Base-by-base conservation (phyloP, 2,113 vertebrate genomes). In the Electrona antarctica region DNA sequence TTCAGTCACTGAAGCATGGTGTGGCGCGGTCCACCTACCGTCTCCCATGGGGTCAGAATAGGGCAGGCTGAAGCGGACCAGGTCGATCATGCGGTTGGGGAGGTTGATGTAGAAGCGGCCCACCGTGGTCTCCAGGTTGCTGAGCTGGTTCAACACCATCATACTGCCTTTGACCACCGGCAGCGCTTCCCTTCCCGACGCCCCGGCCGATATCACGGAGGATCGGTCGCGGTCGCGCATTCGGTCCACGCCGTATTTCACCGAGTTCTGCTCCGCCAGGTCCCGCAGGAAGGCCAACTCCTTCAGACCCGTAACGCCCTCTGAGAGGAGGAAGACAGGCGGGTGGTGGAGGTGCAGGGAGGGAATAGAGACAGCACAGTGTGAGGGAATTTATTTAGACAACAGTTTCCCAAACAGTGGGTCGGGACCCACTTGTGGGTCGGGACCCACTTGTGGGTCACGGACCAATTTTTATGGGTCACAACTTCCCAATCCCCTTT, bases 91-190 rank as follows among this genome's bases (percentile, higher is more conserved):
- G 11, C 97, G 92, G 82, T 99, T 99, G 83, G 96, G 95, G 56
- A 99, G 94, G 91, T 99, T 99, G 1, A 96, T 99, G 72, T 99
- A 99, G 93, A 99, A 99, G 21, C 97, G 94, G 3, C 98, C 98
- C 9, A 98, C 97, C 0, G 95, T 97, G 1, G 96, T 99, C 90
- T 99, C 97, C 87, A 99, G 93, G 93, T 98, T 99, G 74, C 98
- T 99, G 51, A 99, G 93, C 87, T 98, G 97, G 89, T 98, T 99
- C 0, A 99, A 92, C 0, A 99, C 98, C 97, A 99, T 98, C 98
- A 99, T 99, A 90, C 97, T 97, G 8, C 98, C 98, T 87, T 99
- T 99, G 69, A 95, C 88, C 46, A 98, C 95, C 0, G 97, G 96
- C 2, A 97, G 91, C 15, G 69, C 52, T 2, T 77, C 55, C 2